Base-by-base conservation (phyloP, 2,113 vertebrate species). In the Antechinus stuartii region DNA sequence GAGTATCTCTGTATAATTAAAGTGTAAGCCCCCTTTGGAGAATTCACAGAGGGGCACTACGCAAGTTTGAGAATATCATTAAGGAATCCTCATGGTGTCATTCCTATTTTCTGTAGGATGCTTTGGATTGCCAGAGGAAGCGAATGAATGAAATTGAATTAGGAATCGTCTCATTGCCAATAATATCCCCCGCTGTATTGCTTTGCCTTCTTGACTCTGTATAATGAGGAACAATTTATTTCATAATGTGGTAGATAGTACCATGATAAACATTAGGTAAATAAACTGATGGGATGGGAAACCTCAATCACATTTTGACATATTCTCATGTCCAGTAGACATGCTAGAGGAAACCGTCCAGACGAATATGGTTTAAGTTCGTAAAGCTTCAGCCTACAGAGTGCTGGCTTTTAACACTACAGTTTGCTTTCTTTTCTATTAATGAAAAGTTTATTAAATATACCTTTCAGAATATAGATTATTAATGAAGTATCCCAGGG, bases 161-260 rank as follows among this genome's bases (percentile, higher is more conserved):
- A 16, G 22, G 89, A 92, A 22, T 76, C 30, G 16, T 94, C 90
- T 54, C 30, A 24, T 50, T 90, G 11, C 3, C 76, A 23, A 91
- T 23, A 54, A 0, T 53, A 68, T 93, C 91, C 89, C 42, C 42
- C 26, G 7, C 22, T 25, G 23, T 55, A 95, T 0, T 54, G 57
- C 10, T n/a, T 90, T 96, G 47, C 92, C 93, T 96, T 50, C 76
- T 0, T 95, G 92, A 76, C 49, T 96, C 89, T 89, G 52, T 93
- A 91, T 94, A 55, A 97, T 96, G 89, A n/a, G 55, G 94, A 90
- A 16, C 10, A 16, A 25, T 47, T 11, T 94, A 47, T 68, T 95
- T 84, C 46, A 23, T 91, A 95, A 97, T 95, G 92, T 96, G 92
- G 93, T 95, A 89, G 84, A 54, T 55, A 84, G 93, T 96, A 95